phyloP scores from a whole-genome alignment of 1,140 invertebrate genomes.

The Lethocerus indicus region DNA sequence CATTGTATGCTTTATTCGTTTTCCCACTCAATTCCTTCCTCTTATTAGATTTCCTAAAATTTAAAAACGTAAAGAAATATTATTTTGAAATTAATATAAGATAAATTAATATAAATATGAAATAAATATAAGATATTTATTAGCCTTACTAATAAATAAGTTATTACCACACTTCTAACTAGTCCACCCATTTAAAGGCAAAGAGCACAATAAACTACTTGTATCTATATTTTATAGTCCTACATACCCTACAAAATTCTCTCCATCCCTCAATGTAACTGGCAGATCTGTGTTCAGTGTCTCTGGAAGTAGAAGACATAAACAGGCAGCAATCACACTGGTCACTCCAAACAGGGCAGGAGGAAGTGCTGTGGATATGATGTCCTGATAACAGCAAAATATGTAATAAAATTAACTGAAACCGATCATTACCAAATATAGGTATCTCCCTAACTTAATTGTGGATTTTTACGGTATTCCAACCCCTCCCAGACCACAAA shows the following conservation, averaged over 20 bases:
- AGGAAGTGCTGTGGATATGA: conserved; percentile 4
- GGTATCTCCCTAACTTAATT: not conserved
- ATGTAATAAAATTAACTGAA: not conserved
- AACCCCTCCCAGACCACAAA: not conserved
- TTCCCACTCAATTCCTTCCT: too few species aligned
- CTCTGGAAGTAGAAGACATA: conserved; percentile 19
- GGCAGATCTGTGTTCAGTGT: conserved; percentile 18
- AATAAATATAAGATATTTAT: too few species aligned
- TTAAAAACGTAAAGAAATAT: too few species aligned
- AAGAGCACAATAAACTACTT: too few species aligned
- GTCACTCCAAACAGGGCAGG: conserved; percentile 18
- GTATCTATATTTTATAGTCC: too few species aligned
- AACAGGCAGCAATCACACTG: conserved; percentile 13
- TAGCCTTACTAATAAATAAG: too few species aligned
- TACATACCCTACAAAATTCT: conserved; percentile 17
- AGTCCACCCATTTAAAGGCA: too few species aligned
- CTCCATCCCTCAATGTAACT: conserved; percentile 20
- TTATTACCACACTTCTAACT: too few species aligned
- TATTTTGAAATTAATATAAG: too few species aligned
- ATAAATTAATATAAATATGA: too few species aligned
- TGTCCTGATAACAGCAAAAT: not conserved
- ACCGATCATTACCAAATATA: not conserved
- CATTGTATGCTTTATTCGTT: too few species aligned
- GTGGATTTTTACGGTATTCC: not conserved
- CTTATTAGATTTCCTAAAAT: too few species aligned